Conservation (phyloP, 2,888 invertebrate species). For the Gortyna flavago region DNA sequence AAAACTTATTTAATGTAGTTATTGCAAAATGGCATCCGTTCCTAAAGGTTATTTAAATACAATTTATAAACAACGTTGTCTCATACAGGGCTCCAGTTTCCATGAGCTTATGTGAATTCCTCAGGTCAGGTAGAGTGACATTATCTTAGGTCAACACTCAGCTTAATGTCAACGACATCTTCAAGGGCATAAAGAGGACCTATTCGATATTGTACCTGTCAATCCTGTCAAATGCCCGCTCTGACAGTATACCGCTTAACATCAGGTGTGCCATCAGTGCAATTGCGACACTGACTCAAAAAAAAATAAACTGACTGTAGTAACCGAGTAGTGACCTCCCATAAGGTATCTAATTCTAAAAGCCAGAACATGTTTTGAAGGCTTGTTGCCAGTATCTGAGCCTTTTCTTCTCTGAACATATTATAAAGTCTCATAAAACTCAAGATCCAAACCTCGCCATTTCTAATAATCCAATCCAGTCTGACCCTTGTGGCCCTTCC, state of each 20-base stretch:
- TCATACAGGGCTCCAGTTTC: slow-evolving; percentile 30
- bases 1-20: slow-evolving; percentile 7
- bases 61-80: slow-evolving; percentile 19
- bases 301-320: background rate
- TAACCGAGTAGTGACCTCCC: background rate
- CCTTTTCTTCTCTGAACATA: background rate
- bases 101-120: slow-evolving; percentile 17
- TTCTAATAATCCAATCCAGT: background rate
- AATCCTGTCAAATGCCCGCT: background rate
- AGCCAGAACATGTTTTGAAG: background rate
- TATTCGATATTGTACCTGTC: background rate
- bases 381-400: background rate
- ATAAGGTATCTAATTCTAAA: background rate
- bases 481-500: background rate
- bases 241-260: background rate
- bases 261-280: background rate
- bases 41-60: background rate
- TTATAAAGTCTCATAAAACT: background rate
- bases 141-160: slow-evolving; percentile 4
- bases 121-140: slow-evolving; percentile 19
- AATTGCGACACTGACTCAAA: background rate
- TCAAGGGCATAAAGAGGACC: slow-evolving; percentile 7
- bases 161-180: background rate
- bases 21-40: slow-evolving; percentile 28
- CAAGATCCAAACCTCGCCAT: background rate